A percentile compares a stretch with the other conserved stretches of the same genome.
Evolutionary conservation across 2,797 vertebrate species (phyloP).

Genomic region (Semaprochilodus insignis): DNA sequence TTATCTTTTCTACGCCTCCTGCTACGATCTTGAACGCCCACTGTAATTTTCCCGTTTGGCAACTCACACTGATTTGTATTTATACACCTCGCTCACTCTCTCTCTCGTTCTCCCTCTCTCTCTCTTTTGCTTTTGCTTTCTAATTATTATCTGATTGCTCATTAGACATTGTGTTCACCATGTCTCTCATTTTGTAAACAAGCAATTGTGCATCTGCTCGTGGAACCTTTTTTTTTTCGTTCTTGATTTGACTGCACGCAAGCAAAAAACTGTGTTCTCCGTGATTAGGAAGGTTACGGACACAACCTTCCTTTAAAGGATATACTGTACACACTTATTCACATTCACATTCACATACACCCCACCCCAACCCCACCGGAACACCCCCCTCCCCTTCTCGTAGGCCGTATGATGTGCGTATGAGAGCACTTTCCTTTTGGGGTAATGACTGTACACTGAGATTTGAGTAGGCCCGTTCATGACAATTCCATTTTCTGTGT

Average conservation of each 20-base stretch:
- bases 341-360: constrained; percentile 59
- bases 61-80: constrained; percentile 68
- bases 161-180: constrained; percentile 70
- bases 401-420: constrained; percentile 98
- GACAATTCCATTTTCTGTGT: constrained; percentile 99
- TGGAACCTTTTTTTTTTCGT: constrained; percentile 51
- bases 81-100: constrained; percentile 46
- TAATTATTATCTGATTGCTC: constrained; percentile 83
- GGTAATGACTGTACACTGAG: constrained; percentile 99
- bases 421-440: constrained; percentile 96
- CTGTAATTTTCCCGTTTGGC: constrained; percentile 7
- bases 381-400: constrained; percentile 65
- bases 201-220: constrained; percentile 69
- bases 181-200: constrained; percentile 60
- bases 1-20: background rate
- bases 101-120: background rate
- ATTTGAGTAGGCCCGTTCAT: constrained; percentile 99
- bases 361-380: constrained; percentile 56
- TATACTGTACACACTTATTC: constrained; percentile 34
- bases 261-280: constrained; percentile 29
- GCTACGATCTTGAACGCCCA: background rate
- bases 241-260: constrained; percentile 40
- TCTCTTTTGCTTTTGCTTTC: constrained; percentile 63
- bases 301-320: constrained; percentile 40
- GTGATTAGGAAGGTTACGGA: constrained; percentile 68